Evolutionary conservation across 2,888 invertebrate genomes (phyloP).

Genomic region (Apodemia mormo): DNA sequence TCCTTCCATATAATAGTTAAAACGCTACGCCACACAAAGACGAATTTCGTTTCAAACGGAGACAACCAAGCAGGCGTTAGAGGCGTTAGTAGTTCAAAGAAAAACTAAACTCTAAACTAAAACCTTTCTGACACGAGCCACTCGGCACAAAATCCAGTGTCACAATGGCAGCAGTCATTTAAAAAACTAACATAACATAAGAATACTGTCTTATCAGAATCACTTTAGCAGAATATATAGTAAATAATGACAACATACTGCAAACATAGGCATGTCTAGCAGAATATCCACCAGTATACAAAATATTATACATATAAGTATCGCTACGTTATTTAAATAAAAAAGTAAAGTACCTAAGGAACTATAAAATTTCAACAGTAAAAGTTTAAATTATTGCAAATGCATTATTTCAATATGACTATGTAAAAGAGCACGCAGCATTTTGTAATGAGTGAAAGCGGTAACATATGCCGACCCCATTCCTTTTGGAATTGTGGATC

Average conservation of each 20-base stretch:
- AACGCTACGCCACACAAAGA: too few species aligned
- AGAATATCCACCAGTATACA: neutral
- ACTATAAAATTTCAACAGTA: neutral
- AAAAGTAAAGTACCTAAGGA: neutral
- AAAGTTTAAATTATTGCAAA: neutral
- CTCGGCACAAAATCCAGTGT: neutral
- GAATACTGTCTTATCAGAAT: neutral
- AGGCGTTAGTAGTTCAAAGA: too few species aligned
- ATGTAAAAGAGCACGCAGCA: constrained; percentile 52
- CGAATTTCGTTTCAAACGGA: neutral
- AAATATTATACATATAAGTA: neutral
- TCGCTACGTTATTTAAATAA: neutral
- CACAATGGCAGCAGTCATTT: neutral
- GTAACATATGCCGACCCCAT: constrained; percentile 77
- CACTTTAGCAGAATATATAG: neutral
- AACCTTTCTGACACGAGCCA: too few species aligned
- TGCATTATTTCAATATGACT: constrained; percentile 29
- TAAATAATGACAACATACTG: neutral
- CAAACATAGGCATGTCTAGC: neutral
- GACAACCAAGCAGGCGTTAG: neutral
- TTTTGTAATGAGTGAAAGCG: constrained; percentile 77
- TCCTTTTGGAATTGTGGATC: constrained; percentile 71
- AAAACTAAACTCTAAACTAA: too few species aligned
- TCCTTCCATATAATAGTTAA: too few species aligned
- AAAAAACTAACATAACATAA: neutral